Base-by-base conservation (phyloP, 2,888 invertebrate species). In the Pammene aurita region DNA sequence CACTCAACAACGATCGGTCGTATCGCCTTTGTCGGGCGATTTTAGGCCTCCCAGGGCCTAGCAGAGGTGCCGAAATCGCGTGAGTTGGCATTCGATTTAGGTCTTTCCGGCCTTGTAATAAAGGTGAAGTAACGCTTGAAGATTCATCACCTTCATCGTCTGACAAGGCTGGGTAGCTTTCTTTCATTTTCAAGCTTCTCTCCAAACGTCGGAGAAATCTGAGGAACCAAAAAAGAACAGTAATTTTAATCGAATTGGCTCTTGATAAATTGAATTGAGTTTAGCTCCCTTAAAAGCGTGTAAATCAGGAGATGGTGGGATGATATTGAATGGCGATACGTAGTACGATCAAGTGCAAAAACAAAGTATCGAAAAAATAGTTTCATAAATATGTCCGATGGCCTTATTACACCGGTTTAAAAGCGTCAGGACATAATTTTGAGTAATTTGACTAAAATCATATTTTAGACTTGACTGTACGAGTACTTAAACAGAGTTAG, bases 121-220 rank as follows among this genome's bases (percentile, higher is more conserved):
- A 84, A 0, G 95, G 95, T 2, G 95, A 95, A 38, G 95, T 95
- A 52, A 94, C 94, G 78, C 94, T 93, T 34, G 95, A 94, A 14
- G 95, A 95, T 72, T 94, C 94, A 80, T 93, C 93, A 46, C 93
- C 93, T 81, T 93, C 90, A 77, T 94, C 94, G 76, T 94, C 93
- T 60, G 94, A 94, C 74, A 93, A 88, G 70, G 94, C 93, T 64
- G 94, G 93, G 75, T 93, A 90, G 76, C 91, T 93, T 80, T 95
- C 95, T 76, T 94, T 94, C 84, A 94, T 93, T 85, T 95, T 95
- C 76, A 96, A 88, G 80, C 95, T 96, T 79, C 94, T 93, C 80
- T 96, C 96, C 78, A 96, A 85, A 75, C 96, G 93, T 76, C 95
- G 93, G 66, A 96, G 90, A 86, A 96, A 96, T 87, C 96, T 96